Base-by-base conservation (phyloP, 2,888 invertebrate genomes). In the Biston betularia region DNA sequence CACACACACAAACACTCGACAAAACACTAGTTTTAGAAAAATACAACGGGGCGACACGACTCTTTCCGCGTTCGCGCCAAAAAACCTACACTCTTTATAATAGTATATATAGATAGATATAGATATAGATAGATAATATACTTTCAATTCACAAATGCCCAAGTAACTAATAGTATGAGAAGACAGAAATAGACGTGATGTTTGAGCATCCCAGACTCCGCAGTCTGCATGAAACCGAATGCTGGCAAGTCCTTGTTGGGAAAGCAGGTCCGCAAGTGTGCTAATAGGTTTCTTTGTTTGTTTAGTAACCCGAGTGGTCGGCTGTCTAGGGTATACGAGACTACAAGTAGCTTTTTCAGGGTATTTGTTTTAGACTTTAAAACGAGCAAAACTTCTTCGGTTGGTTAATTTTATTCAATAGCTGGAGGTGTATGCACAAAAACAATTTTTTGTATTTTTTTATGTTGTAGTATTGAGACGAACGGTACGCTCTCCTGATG, bases 221-320 rank as follows among this genome's bases (percentile, higher is more conserved):
- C 4, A 12, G 63, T 9, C 33, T n/a, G 50, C 33, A 88, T 89
- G 89, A 6, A 38, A 38, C 9, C 6, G 38, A 87, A 88, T 89
- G 87, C 63, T 81, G 84, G 86, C 77, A 79, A 78, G 78, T 77
- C 89, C 90, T 88, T 88, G 87, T 89, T 89, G 85, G 88, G 88
- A 76, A 74, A 80, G 52, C 75, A 74, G 71, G 72, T 72, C 54
- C 71, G 73, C 76, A 72, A 78, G 81, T 82, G 84, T 85, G 80
- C 74, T 76, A 80, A 75, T 73, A 63, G 49, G 68, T 80, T 76
- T 80, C 79, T 84, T 82, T 82, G 82, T 83, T 83, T 82, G 81
- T 73, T 76, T 65, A 72, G 71, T 63, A n/a, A 56, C 56, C 49
- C 48, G 64, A 59, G 61, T 61, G 61, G 59, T 72, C 74, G 74